These are phyloP conservation scores for Acanthoscelides obtectus DNA, from an alignment of 2,888 invertebrate species.

Conservation along the genomic window DNA sequence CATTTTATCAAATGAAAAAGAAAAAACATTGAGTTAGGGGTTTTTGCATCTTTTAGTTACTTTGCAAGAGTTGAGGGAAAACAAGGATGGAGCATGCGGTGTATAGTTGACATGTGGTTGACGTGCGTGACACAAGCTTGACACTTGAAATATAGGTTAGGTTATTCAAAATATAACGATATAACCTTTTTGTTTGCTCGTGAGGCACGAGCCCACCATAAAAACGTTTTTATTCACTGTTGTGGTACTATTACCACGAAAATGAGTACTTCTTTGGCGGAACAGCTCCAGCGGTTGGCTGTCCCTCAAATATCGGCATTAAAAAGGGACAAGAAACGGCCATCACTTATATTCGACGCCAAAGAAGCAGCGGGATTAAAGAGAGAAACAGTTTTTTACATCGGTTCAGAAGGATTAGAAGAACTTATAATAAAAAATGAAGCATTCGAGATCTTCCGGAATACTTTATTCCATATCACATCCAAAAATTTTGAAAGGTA, in stretches of 20 bases:
- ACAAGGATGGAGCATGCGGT: too few species aligned
- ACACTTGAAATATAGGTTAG: neutral
- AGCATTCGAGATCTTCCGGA: slow-evolving; percentile 67
- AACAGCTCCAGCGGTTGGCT: slow-evolving; percentile 70
- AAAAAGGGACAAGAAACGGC: slow-evolving; percentile 62
- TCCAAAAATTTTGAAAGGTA: slow-evolving; percentile 68
- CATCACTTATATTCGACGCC: slow-evolving; percentile 84
- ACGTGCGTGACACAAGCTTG: too few species aligned
- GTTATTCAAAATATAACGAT: neutral
- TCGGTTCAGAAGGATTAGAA: slow-evolving; percentile 80
- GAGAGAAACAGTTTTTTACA: slow-evolving; percentile 77
- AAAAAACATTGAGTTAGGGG: too few species aligned
- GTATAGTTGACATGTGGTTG: too few species aligned
- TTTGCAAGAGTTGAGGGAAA: too few species aligned
- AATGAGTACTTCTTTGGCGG: slow-evolving; percentile 70
- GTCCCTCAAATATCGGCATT: slow-evolving; percentile 70
- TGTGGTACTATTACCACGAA: slow-evolving; percentile 13
- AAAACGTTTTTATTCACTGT: neutral
- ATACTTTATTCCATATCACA: slow-evolving; percentile 70
- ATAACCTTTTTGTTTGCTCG: neutral
- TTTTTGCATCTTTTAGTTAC: too few species aligned
- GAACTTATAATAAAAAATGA: slow-evolving; percentile 73
- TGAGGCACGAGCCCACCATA: too few species aligned
- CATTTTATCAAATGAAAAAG: too few species aligned
- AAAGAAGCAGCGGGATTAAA: slow-evolving; percentile 86